phyloP scores from a whole-genome alignment of 2,888 invertebrate species.

The Auanema freiburgensis region DNA sequence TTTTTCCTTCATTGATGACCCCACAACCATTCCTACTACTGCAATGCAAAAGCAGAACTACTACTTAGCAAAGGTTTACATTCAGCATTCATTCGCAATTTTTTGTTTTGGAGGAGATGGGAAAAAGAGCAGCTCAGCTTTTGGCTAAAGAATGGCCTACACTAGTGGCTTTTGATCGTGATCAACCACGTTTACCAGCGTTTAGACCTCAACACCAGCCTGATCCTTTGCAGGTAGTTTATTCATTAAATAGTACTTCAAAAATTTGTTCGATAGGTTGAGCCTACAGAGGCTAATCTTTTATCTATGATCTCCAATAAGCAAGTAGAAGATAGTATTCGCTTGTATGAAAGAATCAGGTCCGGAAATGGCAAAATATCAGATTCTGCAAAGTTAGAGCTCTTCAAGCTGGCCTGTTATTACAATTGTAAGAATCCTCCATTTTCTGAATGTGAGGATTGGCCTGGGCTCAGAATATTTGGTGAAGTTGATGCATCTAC shows the following conservation, averaged over 20 bases:
- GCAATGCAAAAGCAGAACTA: conserved; percentile 39
- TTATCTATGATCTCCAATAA: conserved; percentile 37
- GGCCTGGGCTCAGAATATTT: conserved; percentile 53
- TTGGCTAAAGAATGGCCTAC: conserved; percentile 63
- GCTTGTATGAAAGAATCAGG: conserved; percentile 55
- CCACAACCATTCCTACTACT: conserved; percentile 66
- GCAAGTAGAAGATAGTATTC: conserved; percentile 47
- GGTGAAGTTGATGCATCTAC: conserved; percentile 23
- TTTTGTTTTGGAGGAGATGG: conserved; percentile 47
- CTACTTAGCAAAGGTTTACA: conserved; percentile 48
- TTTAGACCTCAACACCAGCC: conserved; percentile 53
- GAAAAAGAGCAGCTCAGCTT: conserved; percentile 57
- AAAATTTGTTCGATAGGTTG: conserved; percentile 27
- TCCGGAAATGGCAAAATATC: conserved; percentile 41
- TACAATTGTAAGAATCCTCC: conserved; percentile 54
- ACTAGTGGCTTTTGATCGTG: conserved; percentile 61
- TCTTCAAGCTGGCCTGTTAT: conserved; percentile 54
- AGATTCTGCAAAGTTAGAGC: conserved; percentile 28
- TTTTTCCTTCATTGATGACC: conserved; percentile 89
- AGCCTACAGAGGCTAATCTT: conserved; percentile 49
- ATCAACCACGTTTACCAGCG: conserved; percentile 55
- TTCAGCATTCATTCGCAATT: not conserved
- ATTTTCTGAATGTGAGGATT: conserved; percentile 49
- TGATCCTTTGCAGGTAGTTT: conserved; percentile 40
- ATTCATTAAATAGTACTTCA: too few relatives aligned